Base-by-base conservation (phyloP, 2,113 vertebrate species). In the Cettia cetti region DNA sequence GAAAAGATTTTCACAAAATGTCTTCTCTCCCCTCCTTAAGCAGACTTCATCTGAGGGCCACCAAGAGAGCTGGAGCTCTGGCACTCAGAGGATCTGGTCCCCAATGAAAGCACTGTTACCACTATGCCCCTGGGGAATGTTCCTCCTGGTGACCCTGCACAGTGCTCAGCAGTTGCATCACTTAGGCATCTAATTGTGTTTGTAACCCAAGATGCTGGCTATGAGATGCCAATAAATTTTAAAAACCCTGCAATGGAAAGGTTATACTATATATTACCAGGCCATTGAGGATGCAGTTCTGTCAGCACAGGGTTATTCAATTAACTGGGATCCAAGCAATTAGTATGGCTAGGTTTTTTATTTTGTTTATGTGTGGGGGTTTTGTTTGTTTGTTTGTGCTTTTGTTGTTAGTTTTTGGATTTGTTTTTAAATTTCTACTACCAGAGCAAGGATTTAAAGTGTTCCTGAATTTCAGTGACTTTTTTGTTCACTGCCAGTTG, bases 171-270 rank as follows among this genome's bases (percentile, higher is more conserved):
- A 80, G 45, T n/a, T 35, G 53, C 47, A 76, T 84, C 78, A 71
- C 66, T 94, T 80, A 37, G 18, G 27, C 71, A 56, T 68, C 54
- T 90, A 86, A 88, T 86, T 35, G 70, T 31, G n/a, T 89, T 95
- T 81, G 85, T 70, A 91, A 76, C 66, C 75, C 1, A 3, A 76
- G 45, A 84, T 65, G 56, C n/a, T 54, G 49, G 42, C 53, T 82
- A 60, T 30, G 86, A 86, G 35, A 84, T 64, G 61, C 26, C 63
- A 90, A 47, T 94, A 95, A 86, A 93, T 90, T 80, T 91, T 28
- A 5, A 59, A 95, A 76, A 7, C 30, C 15, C 16, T 65, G 12
- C 21, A 57, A 53, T n/a, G 30, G 66, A 47, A 91, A 91, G 53
- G 26, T 39, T 30, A 15, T 52, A 3, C 45, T 37, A 33, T 60